Percentiles rank a stretch among this genome's conserved stretches.
phyloP scores from a whole-genome alignment of 2,888 invertebrate species.

The Callyntrura guangdongensis region DNA sequence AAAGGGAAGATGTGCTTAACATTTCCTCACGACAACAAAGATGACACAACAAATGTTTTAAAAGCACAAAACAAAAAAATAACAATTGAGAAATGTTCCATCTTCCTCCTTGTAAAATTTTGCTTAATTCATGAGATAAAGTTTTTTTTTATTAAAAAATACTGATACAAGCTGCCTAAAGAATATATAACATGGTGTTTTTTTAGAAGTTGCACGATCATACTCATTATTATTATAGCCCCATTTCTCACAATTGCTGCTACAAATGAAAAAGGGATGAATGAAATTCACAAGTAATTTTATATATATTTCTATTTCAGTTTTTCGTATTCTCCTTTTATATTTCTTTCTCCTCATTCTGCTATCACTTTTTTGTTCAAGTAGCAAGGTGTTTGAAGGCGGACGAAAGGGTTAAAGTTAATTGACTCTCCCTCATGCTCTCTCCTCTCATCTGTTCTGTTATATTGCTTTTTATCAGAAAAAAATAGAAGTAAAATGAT shows the following conservation, averaged over 20 bases:
- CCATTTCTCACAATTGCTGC: slow-evolving; percentile 38
- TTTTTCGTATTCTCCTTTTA: too few relatives aligned
- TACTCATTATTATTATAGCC: not conserved
- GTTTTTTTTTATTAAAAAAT: not conserved
- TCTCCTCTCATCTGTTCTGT: not conserved
- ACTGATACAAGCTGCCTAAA: not conserved
- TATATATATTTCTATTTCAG: not conserved
- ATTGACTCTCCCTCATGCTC: not conserved
- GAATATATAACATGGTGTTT: not conserved
- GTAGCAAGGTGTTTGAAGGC: too few relatives aligned
- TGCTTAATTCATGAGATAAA: slow-evolving; percentile 48
- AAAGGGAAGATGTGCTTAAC: not conserved
- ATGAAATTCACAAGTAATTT: slow-evolving; percentile 41
- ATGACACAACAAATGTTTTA: slow-evolving; percentile 57
- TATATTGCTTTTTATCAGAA: slow-evolving; percentile 12
- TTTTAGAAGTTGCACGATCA: slow-evolving; percentile 43
- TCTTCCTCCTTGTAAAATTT: slow-evolving; percentile 21
- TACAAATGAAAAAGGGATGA: slow-evolving; percentile 17
- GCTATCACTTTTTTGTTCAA: not conserved
- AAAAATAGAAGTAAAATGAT: slow-evolving; percentile 27
- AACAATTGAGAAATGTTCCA: slow-evolving; percentile 29
- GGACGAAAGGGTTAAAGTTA: slow-evolving; percentile 56
- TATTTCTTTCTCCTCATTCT: not conserved
- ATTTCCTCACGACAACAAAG: slow-evolving; percentile 24
- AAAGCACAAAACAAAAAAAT: not conserved